A percentile compares a stretch with the other conserved stretches of the same genome.
Evolutionary conservation across 2,113 vertebrate species (phyloP).

Genomic region (Neoarius graeffei): DNA sequence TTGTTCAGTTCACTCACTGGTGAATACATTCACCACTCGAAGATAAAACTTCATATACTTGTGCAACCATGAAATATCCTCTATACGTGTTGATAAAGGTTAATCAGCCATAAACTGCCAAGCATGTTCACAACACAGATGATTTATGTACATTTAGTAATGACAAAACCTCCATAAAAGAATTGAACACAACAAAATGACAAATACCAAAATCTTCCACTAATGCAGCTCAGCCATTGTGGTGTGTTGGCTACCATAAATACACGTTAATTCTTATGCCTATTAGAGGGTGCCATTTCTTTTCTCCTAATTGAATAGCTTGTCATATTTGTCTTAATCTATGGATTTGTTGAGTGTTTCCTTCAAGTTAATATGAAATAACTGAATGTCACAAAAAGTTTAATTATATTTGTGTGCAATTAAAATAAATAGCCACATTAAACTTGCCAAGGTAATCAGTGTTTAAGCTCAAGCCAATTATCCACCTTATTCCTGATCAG

Average conservation of each 20-base stretch:
- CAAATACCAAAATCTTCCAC: not conserved
- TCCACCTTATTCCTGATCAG: too few relatives aligned
- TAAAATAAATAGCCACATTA: not conserved
- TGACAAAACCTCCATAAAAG: not conserved
- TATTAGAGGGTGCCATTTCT: not conserved
- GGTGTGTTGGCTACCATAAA: not conserved
- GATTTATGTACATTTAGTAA: not conserved
- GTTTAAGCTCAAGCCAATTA: not conserved
- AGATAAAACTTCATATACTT: too few relatives aligned
- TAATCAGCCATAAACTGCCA: not conserved
- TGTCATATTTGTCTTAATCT: too few relatives aligned
- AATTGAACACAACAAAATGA: not conserved
- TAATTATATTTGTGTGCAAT: too few relatives aligned
- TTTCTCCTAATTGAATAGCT: not conserved
- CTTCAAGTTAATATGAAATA: not conserved
- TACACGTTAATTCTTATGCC: not conserved
- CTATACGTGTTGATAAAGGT: not conserved
- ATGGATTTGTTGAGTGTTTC: not conserved
- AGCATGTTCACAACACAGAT: not conserved
- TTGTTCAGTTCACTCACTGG: too few relatives aligned
- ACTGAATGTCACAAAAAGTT: not conserved
- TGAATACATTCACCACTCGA: too few relatives aligned
- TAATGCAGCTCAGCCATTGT: not conserved
- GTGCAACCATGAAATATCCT: too few relatives aligned
- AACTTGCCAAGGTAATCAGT: not conserved